Conservation (phyloP, 2,797 vertebrate species). For the Cossypha caffra region DNA sequence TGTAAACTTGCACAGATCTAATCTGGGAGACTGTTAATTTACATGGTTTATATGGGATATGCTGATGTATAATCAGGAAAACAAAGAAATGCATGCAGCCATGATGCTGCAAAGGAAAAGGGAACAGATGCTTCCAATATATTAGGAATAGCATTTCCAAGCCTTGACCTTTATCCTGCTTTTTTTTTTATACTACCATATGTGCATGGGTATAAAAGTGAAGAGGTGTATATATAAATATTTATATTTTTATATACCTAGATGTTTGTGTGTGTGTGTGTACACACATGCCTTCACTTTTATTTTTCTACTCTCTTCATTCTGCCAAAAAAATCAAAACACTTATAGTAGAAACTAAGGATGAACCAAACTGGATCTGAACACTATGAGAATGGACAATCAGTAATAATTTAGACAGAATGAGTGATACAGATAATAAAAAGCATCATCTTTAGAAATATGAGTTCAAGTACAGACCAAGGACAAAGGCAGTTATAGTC, state of each 20-base stretch:
- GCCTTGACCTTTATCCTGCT: background rate
- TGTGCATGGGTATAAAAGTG: background rate
- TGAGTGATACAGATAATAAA: background rate
- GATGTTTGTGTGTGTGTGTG: fast-evolving
- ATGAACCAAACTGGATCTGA: background rate
- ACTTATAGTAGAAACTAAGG: background rate
- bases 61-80: background rate
- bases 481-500: background rate
- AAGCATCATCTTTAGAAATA: background rate
- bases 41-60: background rate
- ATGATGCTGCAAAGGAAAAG: background rate
- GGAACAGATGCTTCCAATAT: background rate
- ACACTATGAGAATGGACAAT: background rate
- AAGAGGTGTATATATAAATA: background rate
- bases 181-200: background rate
- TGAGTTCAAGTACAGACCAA: background rate
- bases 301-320: background rate
- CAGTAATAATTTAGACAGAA: background rate
- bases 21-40: background rate
- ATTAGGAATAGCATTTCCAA: background rate
- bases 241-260: background rate
- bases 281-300: background rate
- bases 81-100: background rate
- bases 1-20: background rate
- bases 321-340: background rate